Base-by-base conservation (phyloP, 2,888 invertebrate genomes). In the Stenodema calcarata region DNA sequence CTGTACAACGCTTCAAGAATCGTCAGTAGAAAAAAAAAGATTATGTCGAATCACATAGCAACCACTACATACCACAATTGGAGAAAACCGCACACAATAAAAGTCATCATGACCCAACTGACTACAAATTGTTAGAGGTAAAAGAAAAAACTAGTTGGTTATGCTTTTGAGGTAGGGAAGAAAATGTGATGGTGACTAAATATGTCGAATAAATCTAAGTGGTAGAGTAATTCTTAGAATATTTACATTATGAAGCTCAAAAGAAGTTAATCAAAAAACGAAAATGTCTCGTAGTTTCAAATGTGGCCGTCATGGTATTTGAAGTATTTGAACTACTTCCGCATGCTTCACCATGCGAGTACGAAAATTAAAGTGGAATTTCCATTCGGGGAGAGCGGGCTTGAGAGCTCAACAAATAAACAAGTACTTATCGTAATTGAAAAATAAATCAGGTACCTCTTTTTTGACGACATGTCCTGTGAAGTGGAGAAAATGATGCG, bases 41-140 rank as follows among this genome's bases (percentile, higher is more conserved):
- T 7, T 47, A 47, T 16, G 47, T 9, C 12, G 47, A 47, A 47
- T 14, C 23, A 11, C 62, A 62, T 23, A 62, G 18, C 62, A 62
- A 62, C 62, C 62, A 62, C 62, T 62, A 62, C 62, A 62, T 62
- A 75, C 73, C 73, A 41, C 35, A 75, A 75, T 75, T 41, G 28
- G 27, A 75, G 73, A 14, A 35, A 30, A 75, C 73, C 16, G 73
- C 41, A 41, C 73, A 75, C 73, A 18, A 75, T 30, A 0, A 0
- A 75, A 1, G 4, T 54, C 9, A 16, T 54, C 54, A 54, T n/a
- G 73, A 73, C 73, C 35, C 73, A 28, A 73, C 54, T 54, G 54
- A 62, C 62, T 62, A 62, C 62, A 27, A 62, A 62, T 23, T 62
- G 62, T 62, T 62, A 62, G 62, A 62, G 62, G 62, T 62, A 62